These are phyloP conservation scores for mouse (Mus musculus) DNA, from an alignment of 2,113 vertebrate genomes.

Conservation along the genomic window DNA sequence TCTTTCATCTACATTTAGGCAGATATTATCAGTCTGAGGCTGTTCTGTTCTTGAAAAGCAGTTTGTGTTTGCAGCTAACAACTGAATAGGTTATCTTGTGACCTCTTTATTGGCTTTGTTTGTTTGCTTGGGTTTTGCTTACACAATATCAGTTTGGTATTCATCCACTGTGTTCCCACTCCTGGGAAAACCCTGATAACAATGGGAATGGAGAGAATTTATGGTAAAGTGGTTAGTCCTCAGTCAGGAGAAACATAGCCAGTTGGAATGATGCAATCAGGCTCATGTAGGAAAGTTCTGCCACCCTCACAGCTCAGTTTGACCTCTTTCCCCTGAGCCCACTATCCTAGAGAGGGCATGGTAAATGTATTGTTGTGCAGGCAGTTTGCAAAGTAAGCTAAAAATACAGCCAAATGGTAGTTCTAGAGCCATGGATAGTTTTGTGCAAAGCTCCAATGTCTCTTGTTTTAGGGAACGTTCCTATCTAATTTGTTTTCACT, in stretches of 20 bases:
- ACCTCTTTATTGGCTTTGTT: too few species aligned
- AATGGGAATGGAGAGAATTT: neutral
- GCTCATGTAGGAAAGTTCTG: neutral
- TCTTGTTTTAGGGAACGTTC: neutral
- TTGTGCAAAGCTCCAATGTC: too few species aligned
- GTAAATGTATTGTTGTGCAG: neutral
- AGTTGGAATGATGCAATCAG: neutral
- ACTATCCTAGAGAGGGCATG: neutral
- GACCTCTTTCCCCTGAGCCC: neutral
- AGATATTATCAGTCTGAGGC: neutral
- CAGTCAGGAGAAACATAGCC: neutral
- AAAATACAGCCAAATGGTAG: neutral
- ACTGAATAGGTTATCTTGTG: neutral
- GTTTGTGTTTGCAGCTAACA: neutral
- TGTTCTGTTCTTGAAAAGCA: too few species aligned
- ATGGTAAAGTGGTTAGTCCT: neutral
- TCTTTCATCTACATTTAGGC: neutral
- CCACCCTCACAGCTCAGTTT: neutral
- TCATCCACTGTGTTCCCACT: neutral
- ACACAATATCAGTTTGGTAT: neutral
- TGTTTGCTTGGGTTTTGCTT: neutral
- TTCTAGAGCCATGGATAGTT: neutral
- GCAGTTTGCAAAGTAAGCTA: neutral
- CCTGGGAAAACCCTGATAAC: accelerated
- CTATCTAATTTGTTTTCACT: neutral